Conservation (phyloP, 2,888 invertebrate genomes). For the Drosophila parthenogenetica region DNA sequence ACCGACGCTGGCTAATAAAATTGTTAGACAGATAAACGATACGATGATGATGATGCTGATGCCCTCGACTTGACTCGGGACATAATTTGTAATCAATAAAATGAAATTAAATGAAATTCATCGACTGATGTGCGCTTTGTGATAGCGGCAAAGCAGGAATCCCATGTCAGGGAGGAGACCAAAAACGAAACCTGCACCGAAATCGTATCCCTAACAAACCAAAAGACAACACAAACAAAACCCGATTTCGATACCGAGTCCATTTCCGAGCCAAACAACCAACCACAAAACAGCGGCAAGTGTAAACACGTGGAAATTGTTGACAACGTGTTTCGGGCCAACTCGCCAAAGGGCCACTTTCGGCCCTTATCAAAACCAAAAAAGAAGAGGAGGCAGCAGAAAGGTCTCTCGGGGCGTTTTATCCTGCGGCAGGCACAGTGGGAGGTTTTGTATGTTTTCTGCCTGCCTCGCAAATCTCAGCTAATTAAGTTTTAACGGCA, state of each 20-base stretch:
- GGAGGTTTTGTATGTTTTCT: conserved; percentile 51
- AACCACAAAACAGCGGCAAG: conserved; percentile 73
- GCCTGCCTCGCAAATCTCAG: conserved; percentile 58
- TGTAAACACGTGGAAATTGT: conserved; percentile 74
- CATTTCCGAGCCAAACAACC: conserved; percentile 30
- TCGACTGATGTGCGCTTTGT: conserved; percentile 68
- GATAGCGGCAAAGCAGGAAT: conserved; percentile 66
- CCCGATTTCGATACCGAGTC: conserved; percentile 12
- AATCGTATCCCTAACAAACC: conserved; percentile 1
- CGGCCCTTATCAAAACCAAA: conserved; percentile 36
- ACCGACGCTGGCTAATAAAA: conserved; percentile 66
- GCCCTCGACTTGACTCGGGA: conserved; percentile 41
- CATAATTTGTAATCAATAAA: conserved; percentile 82
- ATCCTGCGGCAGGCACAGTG: conserved; percentile 72
- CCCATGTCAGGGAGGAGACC: conserved; percentile 18
- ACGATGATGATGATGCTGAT: conserved; percentile 31
- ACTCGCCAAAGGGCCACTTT: conserved; percentile 5
- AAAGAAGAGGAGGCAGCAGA: conserved; percentile 4
- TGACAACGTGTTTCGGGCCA: conserved; percentile 49
- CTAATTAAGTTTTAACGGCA: conserved; percentile 80
- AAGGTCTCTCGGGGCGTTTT: conserved; percentile 59
- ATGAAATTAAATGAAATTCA: conserved; percentile 54
- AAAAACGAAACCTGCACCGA: conserved; percentile 7
- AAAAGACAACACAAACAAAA: background rate
- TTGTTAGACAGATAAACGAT: conserved; percentile 75